phyloP scores from a whole-genome alignment of 2,113 vertebrate species.

The Indri indri region DNA sequence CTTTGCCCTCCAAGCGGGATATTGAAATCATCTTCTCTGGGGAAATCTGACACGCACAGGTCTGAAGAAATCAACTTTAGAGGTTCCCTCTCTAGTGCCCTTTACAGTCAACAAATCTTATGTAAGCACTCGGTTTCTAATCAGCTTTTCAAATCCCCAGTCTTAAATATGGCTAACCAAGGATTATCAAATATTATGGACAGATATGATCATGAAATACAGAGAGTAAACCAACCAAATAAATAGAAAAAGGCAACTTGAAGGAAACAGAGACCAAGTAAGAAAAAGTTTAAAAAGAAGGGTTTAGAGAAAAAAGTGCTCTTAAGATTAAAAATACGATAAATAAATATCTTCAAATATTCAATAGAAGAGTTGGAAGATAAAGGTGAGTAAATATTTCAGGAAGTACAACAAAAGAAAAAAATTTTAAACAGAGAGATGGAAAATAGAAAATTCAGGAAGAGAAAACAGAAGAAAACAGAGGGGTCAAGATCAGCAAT shows the following conservation, averaged over 20 bases:
- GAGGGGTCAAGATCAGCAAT: neutral
- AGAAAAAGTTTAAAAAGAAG: neutral
- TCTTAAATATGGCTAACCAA: neutral
- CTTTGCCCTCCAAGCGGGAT: neutral
- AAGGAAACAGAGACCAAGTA: neutral
- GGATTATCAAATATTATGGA: neutral
- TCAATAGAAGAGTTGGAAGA: neutral
- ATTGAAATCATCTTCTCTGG: neutral
- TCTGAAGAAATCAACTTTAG: neutral
- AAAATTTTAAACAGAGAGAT: neutral
- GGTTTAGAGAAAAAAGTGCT: neutral
- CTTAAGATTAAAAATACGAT: neutral
- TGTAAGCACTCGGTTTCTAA: neutral
- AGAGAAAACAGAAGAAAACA: neutral
- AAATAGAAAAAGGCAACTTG: neutral
- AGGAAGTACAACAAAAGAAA: neutral
- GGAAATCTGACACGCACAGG: neutral
- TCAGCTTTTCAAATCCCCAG: neutral
- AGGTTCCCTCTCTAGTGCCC: neutral
- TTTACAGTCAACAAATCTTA: neutral
- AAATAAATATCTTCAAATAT: neutral
- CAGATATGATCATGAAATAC: neutral
- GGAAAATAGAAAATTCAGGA: neutral
- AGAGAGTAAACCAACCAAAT: neutral
- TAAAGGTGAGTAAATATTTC: neutral